Evolutionary conservation across 2,888 invertebrate species (phyloP), one percentile per base, ranked within the genome.

Genomic region (Oxytorus armatus): DNA sequence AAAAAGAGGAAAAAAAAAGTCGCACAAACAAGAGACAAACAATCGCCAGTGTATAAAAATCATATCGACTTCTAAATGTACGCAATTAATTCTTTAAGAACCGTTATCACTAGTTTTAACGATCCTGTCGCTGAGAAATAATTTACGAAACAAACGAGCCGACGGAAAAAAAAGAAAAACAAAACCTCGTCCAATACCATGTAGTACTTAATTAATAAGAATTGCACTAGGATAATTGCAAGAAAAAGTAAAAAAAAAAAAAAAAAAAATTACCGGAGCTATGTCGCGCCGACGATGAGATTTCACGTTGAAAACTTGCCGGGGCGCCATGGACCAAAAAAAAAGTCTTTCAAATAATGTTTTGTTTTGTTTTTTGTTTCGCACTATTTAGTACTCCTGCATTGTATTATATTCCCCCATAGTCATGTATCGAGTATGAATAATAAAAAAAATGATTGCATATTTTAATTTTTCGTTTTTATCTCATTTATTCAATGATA

Each of bases 181-280:
- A 21, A 47, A 23, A 29, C 18, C 49, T 70, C 55, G 36, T 72
- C 66, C 55, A 66, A 75, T 75, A 75, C 42, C 65, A 47, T 16
- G 55, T 75, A 85, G 87, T 87, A 87, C 87, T 87, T 87, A 86
- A 86, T 75, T 42, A 23, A 70, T 83, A 85, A 83, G 70, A 61
- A 82, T 82, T 68, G 69, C 47, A 44, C 49, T 84, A 82, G 78
- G 11, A 57, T 74, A 25, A 66, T 66, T 36, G 36, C n/a, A 33
- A 55, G n/a, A 36, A 25, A 42, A 23, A n/a, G 47, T 61, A 29
- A 33, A 21, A 33, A 7, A 57, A 47, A 36, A 33, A 55, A 69
- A 25, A 63, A 53, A n/a, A n/a, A n/a, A n/a, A n/a, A n/a, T n/a
- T n/a, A n/a, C n/a, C n/a, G n/a, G n/a, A 57, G 7, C 49, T 59